Evolutionary conservation across 1,140 invertebrate genomes (phyloP).

Genomic region (Vanessa tameamea): DNA sequence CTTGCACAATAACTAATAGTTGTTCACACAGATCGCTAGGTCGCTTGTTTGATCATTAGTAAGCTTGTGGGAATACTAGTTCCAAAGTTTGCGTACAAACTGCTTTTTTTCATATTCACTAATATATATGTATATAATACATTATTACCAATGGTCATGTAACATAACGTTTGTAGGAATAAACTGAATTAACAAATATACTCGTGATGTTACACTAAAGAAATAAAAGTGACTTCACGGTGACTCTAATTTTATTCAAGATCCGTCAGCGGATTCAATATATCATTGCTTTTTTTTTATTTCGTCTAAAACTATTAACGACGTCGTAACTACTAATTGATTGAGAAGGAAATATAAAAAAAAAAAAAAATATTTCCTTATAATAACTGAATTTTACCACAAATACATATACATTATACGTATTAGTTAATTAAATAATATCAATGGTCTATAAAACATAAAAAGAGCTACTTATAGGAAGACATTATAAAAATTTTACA

Average conservation of each 20-base stretch:
- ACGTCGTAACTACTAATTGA: too few species aligned
- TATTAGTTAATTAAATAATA: neutral
- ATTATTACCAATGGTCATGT: neutral
- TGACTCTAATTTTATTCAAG: too few species aligned
- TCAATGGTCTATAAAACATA: neutral
- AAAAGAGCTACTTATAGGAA: neutral
- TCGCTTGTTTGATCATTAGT: conserved; percentile 9
- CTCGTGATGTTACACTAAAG: too few species aligned
- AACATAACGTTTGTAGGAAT: neutral
- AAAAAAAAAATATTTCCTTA: too few species aligned
- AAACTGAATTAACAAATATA: too few species aligned
- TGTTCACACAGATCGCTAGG: conserved; percentile 5
- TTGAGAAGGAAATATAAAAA: too few species aligned
- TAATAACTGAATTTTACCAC: too few species aligned
- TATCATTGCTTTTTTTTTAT: too few species aligned
- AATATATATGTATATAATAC: neutral
- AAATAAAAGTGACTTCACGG: too few species aligned
- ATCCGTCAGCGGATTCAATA: too few species aligned
- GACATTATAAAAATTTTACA: neutral
- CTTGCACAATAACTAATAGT: conserved; percentile 16
- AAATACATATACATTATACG: too few species aligned
- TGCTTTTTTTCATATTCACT: neutral
- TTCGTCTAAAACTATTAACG: too few species aligned
- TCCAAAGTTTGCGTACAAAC: neutral
- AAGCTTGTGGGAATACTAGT: conserved; percentile 9